Evolutionary conservation across 2,113 vertebrate species (phyloP), one percentile per base, ranked within the genome.

Genomic region (Cochlearius cochlearius): DNA sequence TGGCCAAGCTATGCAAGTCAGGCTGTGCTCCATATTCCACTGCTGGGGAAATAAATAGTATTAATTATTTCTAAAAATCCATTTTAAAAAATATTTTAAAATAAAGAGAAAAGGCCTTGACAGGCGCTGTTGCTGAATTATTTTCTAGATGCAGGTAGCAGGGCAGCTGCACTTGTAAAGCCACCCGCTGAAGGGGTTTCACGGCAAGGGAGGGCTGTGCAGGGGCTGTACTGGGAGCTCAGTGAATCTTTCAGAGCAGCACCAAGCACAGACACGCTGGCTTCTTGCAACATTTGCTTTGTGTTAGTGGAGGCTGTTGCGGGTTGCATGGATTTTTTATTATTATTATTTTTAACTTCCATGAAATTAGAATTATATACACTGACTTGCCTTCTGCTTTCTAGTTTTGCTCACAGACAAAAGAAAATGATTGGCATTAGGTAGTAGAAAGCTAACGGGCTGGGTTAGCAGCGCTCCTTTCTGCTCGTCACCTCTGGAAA

Each of bases 251-350:
- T 81, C 67, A 63, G 94, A 88, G 55, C 82, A 80, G 47, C 50
- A 32, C 55, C 49, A 41, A 38, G 82, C 82, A 93, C 67, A 95
- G 92, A 86, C 92, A 72, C 19, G 7, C 56, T 83, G 86, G 47
- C 86, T 95, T 96, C 96, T 52, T 52, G 15, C 47, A 89, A 49
- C 95, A 96, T 94, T 94, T 93, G 90, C 64, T 92, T 96, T 93
- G 79, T 72, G 43, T 95, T 96, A 96, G 75, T 29, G 41, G 43
- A 92, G 23, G 64, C 88, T 93, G 75, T 47, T 91, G 72, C 0
- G 1, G 68, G 64, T 88, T 34, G 7, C 52, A 1, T 84, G 68
- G 36, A 69, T 34, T 88, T 93, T 55, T 82, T 88, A 30, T 71
- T 64, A 75, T 85, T 68, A 78, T 96, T 88, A 60, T 94, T 95